Evolutionary conservation across 2,888 invertebrate genomes (phyloP).

Genomic region (Leptogaster cylindrica): DNA sequence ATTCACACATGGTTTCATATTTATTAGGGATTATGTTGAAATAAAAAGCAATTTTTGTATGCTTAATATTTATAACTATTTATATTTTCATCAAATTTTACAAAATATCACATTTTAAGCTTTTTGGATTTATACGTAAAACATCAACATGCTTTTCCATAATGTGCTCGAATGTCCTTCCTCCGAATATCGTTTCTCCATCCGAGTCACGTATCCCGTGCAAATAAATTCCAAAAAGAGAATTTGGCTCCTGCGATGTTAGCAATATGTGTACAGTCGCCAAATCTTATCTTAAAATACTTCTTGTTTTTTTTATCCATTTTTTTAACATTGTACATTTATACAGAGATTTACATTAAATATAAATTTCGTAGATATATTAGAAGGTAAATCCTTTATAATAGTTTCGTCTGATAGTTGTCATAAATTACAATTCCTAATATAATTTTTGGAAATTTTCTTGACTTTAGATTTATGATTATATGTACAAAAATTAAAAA

Average conservation of each 20-base stretch:
- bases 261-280: slow-evolving; percentile 5
- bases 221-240: slow-evolving; percentile 18
- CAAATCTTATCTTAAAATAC: slow-evolving; percentile 37
- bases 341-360: slow-evolving; percentile 49
- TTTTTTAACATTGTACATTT: slow-evolving; percentile 49
- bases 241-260: slow-evolving; percentile 13
- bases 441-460: no score
- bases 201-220: slow-evolving; percentile 16
- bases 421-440: slow-evolving; percentile 29
- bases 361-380: slow-evolving; percentile 26
- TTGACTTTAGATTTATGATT: no score
- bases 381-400: slow-evolving; percentile 16
- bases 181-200: slow-evolving; percentile 36
- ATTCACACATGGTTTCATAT: no score
- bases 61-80: slow-evolving; percentile 40
- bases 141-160: slow-evolving; percentile 50
- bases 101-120: slow-evolving; percentile 63
- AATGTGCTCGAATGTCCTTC: slow-evolving; percentile 30
- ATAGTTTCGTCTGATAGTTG: slow-evolving; percentile 3
- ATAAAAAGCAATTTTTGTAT: no score
- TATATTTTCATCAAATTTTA: slow-evolving; percentile 56
- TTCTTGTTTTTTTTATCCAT: no score
- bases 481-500: no score
- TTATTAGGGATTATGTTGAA: no score
- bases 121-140: slow-evolving; percentile 55